A percentile compares a stretch with the other conserved stretches of the same genome.
These are phyloP conservation scores for Sisyra nigra DNA, from an alignment of 2,888 invertebrate species.

Conservation along the genomic window DNA sequence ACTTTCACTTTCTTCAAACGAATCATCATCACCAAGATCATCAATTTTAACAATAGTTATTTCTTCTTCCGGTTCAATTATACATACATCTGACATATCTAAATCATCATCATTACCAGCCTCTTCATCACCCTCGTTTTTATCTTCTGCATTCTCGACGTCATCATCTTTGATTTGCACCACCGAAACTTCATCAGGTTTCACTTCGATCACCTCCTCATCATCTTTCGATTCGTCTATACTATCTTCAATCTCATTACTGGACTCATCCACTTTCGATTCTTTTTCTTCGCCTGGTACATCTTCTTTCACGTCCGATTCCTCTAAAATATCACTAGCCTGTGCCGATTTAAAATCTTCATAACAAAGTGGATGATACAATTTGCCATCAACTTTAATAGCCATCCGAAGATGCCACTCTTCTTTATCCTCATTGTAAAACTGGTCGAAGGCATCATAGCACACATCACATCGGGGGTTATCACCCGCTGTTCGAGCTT, in stretches of 20 bases:
- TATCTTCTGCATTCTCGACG: conserved; percentile 19
- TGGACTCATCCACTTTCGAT: conserved; percentile 28
- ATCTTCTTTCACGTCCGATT: conserved; percentile 21
- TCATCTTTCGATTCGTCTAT: conserved; percentile 20
- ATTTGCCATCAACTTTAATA: conserved; percentile 51
- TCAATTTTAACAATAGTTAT: conserved; percentile 2
- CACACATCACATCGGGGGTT: conserved; percentile 73
- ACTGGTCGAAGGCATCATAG: conserved; percentile 84
- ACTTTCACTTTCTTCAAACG: conserved; percentile 37
- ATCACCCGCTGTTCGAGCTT: conserved; percentile 46
- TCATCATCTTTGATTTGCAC: conserved; percentile 10
- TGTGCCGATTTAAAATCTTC: conserved; percentile 60
- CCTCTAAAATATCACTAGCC: conserved; percentile 18
- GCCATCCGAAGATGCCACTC: conserved; percentile 92
- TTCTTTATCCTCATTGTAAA: conserved; percentile 93
- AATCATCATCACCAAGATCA: conserved; percentile 26
- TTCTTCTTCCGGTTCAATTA: conserved; percentile 16
- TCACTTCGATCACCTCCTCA: conserved; percentile 18
- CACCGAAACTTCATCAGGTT: conserved; percentile 10
- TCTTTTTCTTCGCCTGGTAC: conserved; percentile 21
- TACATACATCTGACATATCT: conserved; percentile 9
- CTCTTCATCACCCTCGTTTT: conserved; percentile 19
- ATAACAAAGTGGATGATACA: conserved; percentile 81
- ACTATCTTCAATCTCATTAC: conserved; percentile 17
- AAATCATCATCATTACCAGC: conserved; percentile 13